These are phyloP conservation scores for Chaetura pelagica DNA, from an alignment of 2,113 vertebrate species.

Conservation along the genomic window DNA sequence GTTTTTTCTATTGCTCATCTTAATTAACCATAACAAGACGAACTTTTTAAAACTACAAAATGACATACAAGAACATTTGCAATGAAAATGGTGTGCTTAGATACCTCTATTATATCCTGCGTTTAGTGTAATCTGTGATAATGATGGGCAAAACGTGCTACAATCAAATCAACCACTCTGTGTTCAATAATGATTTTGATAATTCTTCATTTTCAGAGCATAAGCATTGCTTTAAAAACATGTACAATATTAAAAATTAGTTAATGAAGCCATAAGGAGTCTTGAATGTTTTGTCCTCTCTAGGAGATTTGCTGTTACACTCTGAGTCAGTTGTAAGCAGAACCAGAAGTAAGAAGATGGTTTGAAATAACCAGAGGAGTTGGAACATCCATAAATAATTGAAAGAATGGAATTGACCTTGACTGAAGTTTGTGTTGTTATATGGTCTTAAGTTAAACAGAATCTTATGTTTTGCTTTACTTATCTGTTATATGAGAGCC, in stretches of 20 bases:
- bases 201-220: background rate
- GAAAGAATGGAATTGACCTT: background rate
- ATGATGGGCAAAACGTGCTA: background rate
- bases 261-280: background rate
- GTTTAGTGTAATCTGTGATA: background rate
- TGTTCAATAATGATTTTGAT: background rate
- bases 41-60: background rate
- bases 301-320: background rate
- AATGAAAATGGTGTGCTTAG: background rate
- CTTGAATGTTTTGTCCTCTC: background rate
- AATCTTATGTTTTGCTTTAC: background rate
- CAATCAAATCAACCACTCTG: background rate
- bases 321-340: background rate
- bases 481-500: background rate
- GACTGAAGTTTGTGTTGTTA: background rate
- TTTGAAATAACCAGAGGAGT: background rate
- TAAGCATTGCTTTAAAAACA: background rate
- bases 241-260: background rate
- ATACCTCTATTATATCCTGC: background rate
- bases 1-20: background rate
- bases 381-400: background rate
- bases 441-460: background rate
- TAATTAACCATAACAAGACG: background rate
- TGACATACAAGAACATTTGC: background rate
- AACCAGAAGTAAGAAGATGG: constrained; percentile 2